Percentiles rank a stretch among this genome's conserved stretches.
Conservation (phyloP, 2,797 vertebrate genomes). For the Brachyalestes nurse region DNA sequence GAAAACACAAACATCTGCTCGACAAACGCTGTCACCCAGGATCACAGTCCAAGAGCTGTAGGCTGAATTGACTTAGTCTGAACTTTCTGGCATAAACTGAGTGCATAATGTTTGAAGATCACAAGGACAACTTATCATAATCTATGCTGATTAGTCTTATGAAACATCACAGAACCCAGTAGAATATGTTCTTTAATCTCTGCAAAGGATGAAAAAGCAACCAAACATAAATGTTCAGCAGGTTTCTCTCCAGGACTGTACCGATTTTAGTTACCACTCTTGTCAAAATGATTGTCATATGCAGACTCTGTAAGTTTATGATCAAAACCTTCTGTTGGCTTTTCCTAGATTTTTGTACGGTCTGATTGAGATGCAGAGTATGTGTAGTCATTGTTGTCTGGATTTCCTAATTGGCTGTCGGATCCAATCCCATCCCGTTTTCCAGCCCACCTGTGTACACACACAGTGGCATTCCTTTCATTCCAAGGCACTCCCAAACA, state of each 20-base stretch:
- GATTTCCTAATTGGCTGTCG: conserved; percentile 48
- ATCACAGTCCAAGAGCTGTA: conserved; percentile 43
- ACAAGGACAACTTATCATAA: conserved; percentile 50
- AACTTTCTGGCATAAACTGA: conserved; percentile 54
- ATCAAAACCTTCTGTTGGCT: conserved; percentile 22
- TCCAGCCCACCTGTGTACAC: conserved; percentile 55
- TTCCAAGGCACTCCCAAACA: conserved; percentile 52
- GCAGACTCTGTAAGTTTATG: conserved; percentile 27
- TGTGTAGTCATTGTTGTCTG: conserved; percentile 39
- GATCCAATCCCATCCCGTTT: conserved; percentile 49
- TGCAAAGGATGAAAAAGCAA: conserved; percentile 40
- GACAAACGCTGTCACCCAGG: conserved; percentile 55
- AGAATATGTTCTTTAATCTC: conserved; percentile 51
- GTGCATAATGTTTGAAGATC: conserved; percentile 54
- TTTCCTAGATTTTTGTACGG: conserved; percentile 19
- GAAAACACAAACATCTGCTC: conserved; percentile 63
- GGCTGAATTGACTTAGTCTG: conserved; percentile 52
- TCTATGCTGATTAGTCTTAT: conserved; percentile 51
- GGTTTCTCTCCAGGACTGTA: conserved; percentile 24
- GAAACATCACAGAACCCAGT: conserved; percentile 38
- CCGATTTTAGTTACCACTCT: conserved; percentile 35
- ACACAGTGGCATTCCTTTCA: conserved; percentile 48
- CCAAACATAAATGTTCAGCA: conserved; percentile 44
- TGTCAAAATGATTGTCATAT: conserved; percentile 44
- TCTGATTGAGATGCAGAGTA: conserved; percentile 38